These are phyloP conservation scores for Yponomeuta plumbellus DNA, from an alignment of 2,888 invertebrate genomes.

Conservation along the genomic window DNA sequence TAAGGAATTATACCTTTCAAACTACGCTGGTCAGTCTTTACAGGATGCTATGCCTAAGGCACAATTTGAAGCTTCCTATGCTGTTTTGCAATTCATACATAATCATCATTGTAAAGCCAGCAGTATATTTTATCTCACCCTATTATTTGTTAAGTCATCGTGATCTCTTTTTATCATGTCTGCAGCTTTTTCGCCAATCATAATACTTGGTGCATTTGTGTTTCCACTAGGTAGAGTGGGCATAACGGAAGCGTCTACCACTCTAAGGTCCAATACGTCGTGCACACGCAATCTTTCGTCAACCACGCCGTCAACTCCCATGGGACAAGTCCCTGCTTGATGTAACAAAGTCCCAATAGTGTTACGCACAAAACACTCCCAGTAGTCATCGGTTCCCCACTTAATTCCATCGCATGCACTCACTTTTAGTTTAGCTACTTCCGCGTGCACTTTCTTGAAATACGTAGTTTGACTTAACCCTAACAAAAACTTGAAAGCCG, in stretches of 20 bases:
- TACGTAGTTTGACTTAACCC: conserved; percentile 44
- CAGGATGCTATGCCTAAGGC: no score
- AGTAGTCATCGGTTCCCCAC: conserved; percentile 77
- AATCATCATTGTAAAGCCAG: no score
- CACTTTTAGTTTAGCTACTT: conserved; percentile 45
- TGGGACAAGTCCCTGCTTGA: conserved; percentile 67
- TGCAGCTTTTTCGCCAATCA: conserved; percentile 63
- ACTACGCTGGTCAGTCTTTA: no score
- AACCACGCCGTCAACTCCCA: conserved; percentile 56
- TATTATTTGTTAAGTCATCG: neutral
- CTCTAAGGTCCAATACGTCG: conserved; percentile 43
- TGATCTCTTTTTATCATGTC: conserved; percentile 57
- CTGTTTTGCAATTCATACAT: no score
- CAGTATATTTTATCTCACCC: neutral
- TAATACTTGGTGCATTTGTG: conserved; percentile 58
- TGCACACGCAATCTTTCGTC: conserved; percentile 51
- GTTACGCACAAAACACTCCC: conserved; percentile 78
- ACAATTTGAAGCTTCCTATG: no score
- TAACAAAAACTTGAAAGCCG: conserved; percentile 46
- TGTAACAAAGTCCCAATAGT: conserved; percentile 78
- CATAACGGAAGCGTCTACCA: conserved; percentile 61
- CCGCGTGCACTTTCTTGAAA: conserved; percentile 39
- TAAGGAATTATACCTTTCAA: no score
- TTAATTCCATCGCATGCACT: conserved; percentile 66
- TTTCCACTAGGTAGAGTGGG: conserved; percentile 57